Percentiles rank a stretch among this genome's conserved stretches.
phyloP scores from a whole-genome alignment of 2,888 invertebrate genomes.

The Eutolmus rufibarbis region DNA sequence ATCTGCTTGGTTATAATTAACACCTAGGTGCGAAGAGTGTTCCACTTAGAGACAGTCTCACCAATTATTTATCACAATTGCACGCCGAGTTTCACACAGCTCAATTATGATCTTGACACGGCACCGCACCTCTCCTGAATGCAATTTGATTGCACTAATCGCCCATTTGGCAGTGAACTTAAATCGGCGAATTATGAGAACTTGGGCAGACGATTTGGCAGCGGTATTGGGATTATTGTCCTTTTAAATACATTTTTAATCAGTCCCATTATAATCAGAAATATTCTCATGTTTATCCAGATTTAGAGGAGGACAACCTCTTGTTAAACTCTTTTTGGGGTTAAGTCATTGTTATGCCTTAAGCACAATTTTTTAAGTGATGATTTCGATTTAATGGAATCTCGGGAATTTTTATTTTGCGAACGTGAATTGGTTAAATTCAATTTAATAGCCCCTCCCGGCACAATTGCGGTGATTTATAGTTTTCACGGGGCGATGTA shows the following conservation, averaged over 20 bases:
- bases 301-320: background rate
- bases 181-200: background rate
- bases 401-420: background rate
- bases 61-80: background rate
- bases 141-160: background rate
- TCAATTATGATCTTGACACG: constrained; percentile 4
- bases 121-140: background rate
- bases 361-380: background rate
- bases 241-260: background rate
- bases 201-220: background rate
- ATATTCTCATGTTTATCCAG: background rate
- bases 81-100: background rate
- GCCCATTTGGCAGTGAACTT: constrained; percentile 10
- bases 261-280: background rate
- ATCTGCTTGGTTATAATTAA: background rate
- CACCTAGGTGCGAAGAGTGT: background rate
- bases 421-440: constrained; percentile 4
- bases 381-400: constrained; percentile 23
- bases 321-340: background rate
- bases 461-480: background rate
- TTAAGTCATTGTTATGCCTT: background rate
- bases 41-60: background rate
- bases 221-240: background rate
- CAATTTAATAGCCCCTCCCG: background rate
- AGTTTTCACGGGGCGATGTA: background rate